Base-by-base conservation (phyloP, 2,888 invertebrate genomes). In the Caenorhabditis plicata region DNA sequence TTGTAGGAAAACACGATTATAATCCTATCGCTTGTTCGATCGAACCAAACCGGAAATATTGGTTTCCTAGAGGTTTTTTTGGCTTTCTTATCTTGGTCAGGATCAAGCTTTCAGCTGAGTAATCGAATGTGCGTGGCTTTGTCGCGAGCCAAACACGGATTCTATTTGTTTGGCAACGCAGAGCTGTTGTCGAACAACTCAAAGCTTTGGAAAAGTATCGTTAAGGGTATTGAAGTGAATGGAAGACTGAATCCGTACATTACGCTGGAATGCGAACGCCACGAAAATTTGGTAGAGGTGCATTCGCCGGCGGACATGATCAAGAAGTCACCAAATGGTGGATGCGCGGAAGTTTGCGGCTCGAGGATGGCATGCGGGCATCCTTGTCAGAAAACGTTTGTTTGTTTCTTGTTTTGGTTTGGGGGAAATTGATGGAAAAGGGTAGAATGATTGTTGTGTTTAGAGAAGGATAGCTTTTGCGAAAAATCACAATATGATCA, bases 11-110 rank as follows among this genome's bases (percentile, higher is more conserved):
- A 64, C 43, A 63, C 70, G 17, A 89, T 90, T 74, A 87, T 90
- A 45, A 84, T 91, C 65, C 82, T 91, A 56, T 90, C 90, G 0
- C 81, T 91, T 13, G 90, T 91, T 0, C 85, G 90, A 76, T 90
- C 88, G 77, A 19, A 35, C 1, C n/a, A n/a, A n/a, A n/a, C n/a
- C n/a, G 63, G 68, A 17, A n/a, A n/a, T n/a, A 73, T 80, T 45
- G 82, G 82, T 17, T 82, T 82, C 57, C 62, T 82, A n/a, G 53
- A 44, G 5, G 65, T 69, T n/a, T n/a, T n/a, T n/a, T n/a, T n/a
- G n/a, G n/a, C n/a, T n/a, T n/a, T n/a, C n/a, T n/a, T n/a, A n/a
- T n/a, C n/a, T n/a, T n/a, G n/a, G n/a, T n/a, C n/a, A n/a, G n/a
- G n/a, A n/a, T n/a, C n/a, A n/a, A n/a, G n/a, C n/a, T 38, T 48